A percentile compares a stretch with the other conserved stretches of the same genome.
Evolutionary conservation across 2,888 invertebrate genomes (phyloP).

Genomic region (Ophion slaviceki): DNA sequence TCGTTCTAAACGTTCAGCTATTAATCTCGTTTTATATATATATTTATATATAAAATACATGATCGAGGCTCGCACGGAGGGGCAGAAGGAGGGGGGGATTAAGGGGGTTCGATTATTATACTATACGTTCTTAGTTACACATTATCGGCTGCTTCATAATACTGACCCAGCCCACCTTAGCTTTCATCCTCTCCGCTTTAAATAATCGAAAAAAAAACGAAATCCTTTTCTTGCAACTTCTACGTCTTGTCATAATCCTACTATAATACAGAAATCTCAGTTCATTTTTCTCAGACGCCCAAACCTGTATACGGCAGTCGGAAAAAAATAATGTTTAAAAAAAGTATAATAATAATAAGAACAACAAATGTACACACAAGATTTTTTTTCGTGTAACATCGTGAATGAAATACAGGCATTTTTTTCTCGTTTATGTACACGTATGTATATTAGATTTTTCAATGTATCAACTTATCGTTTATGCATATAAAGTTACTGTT

Average conservation of each 20-base stretch:
- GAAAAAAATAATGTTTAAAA: constrained; percentile 28
- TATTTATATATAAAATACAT: constrained; percentile 82
- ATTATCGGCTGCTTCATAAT: constrained; percentile 70
- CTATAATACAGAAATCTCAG: constrained; percentile 80
- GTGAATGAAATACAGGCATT: constrained; percentile 79
- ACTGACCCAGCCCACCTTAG: constrained; percentile 69
- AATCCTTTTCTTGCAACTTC: constrained; percentile 78
- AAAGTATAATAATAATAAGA: constrained; percentile 34
- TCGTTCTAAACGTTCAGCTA: constrained; percentile 78
- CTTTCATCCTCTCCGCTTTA: constrained; percentile 70
- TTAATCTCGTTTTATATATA: constrained; percentile 77
- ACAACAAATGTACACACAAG: constrained; percentile 78
- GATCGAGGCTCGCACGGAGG: constrained; percentile 80
- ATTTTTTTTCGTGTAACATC: constrained; percentile 74
- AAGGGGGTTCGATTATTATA: constrained; percentile 74
- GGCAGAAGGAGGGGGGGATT: too few relatives aligned
- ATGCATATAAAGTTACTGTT: constrained; percentile 66
- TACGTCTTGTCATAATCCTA: constrained; percentile 80
- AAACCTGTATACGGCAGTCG: constrained; percentile 73
- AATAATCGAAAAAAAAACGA: constrained; percentile 79
- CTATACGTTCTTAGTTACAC: constrained; percentile 70
- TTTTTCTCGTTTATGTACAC: constrained; percentile 76
- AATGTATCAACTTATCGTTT: constrained; percentile 68
- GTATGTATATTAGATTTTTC: constrained; percentile 77
- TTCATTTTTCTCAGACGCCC: constrained; percentile 75